phyloP scores from a whole-genome alignment of 2,113 vertebrate genomes.

The Onychostruthus taczanowskii region DNA sequence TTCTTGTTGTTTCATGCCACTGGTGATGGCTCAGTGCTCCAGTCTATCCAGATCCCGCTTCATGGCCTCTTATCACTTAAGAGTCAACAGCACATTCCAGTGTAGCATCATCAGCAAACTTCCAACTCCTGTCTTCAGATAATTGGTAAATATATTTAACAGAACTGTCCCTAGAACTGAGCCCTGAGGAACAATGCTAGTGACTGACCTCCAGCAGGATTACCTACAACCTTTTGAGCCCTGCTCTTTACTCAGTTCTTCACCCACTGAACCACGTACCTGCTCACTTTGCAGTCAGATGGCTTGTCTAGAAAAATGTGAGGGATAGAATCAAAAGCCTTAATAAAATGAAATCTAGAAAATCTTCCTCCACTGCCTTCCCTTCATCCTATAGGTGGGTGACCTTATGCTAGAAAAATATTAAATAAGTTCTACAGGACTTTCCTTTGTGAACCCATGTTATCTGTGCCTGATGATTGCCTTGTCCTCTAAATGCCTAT shows the following conservation, averaged over 20 bases:
- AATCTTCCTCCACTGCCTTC: background rate
- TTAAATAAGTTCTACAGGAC: background rate
- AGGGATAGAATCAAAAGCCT: background rate
- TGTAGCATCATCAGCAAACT: background rate
- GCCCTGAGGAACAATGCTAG: background rate
- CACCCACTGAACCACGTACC: background rate
- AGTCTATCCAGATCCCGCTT: background rate
- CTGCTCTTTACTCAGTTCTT: background rate
- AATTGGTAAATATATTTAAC: background rate
- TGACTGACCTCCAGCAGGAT: background rate
- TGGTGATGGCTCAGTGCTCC: background rate
- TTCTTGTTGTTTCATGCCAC: background rate
- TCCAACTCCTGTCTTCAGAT: background rate
- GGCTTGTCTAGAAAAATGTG: background rate
- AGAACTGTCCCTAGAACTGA: background rate
- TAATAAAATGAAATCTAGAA: background rate
- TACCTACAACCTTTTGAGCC: background rate
- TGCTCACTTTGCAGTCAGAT: accelerated
- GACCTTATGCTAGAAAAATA: background rate
- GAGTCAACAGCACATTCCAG: background rate
- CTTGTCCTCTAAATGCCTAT: background rate
- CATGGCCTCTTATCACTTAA: background rate
- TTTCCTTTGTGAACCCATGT: background rate
- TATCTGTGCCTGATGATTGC: background rate
- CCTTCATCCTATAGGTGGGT: background rate